Conservation (phyloP, 2,888 invertebrate species). For the Thereva nobilitata region DNA sequence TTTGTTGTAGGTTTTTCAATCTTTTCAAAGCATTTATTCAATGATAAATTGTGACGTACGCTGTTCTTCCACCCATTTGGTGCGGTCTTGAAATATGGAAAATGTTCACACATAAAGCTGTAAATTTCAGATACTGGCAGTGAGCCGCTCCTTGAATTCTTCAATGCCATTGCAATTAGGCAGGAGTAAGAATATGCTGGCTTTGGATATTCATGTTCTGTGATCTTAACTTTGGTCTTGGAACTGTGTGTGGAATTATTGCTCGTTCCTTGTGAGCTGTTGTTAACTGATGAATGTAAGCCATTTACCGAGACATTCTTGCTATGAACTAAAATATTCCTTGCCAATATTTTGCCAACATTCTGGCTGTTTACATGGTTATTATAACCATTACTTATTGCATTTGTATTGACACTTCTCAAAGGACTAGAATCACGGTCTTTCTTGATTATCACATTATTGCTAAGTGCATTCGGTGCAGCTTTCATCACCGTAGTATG, state of each 20-base stretch:
- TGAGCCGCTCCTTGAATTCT: constrained; percentile 92
- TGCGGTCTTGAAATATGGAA: constrained; percentile 97
- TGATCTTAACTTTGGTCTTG: constrained; percentile 47
- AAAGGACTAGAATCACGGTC: constrained; percentile 39
- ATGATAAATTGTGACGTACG: constrained; percentile 92
- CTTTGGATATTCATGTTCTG: constrained; percentile 75
- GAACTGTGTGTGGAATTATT: not conserved
- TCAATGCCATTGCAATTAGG: constrained; percentile 95
- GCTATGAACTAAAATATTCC: constrained; percentile 29
- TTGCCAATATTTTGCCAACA: constrained; percentile 21
- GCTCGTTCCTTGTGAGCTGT: not conserved
- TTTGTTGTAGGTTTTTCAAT: constrained; percentile 92
- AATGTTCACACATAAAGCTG: constrained; percentile 98
- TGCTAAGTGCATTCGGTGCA: constrained; percentile 18
- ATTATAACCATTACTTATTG: constrained; percentile 17
- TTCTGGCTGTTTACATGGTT: constrained; percentile 19
- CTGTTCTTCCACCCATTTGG: constrained; percentile 99
- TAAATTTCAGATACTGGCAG: constrained; percentile 98
- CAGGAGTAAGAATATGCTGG: constrained; percentile 98
- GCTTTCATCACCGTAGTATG: constrained; percentile 46
- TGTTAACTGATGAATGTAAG: not conserved
- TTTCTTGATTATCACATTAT: constrained; percentile 31
- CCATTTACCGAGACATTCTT: constrained; percentile 19
- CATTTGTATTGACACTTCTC: constrained; percentile 10
- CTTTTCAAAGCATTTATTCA: constrained; percentile 98